Base-by-base conservation (phyloP, 1,140 invertebrate species). In the Ostrea denselamellosa region DNA sequence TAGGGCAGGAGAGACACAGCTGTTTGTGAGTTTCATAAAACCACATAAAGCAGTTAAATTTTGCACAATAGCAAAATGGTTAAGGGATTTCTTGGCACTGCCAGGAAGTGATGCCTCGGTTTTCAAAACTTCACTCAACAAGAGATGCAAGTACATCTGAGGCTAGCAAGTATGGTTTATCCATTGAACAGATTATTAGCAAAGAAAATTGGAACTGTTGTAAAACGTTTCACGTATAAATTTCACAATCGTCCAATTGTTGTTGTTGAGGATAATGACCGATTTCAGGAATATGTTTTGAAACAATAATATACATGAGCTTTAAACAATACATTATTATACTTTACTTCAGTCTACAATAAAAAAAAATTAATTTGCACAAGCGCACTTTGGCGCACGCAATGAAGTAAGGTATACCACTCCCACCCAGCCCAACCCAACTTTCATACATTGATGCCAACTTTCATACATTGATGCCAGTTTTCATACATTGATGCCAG, bases 251-350 rank as follows among this genome's bases (percentile, higher is more conserved):
- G 65, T 19, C 4, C n/a, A 58, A 19, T 83, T 34, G 34, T 25
- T n/a, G n/a, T n/a, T 44, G 22, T 19, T 54, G 52, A 65, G 19
- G 34, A 54, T n/a, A 4, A 19, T 86, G 77, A 54, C 44, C 56
- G 17, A 25, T 65, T 56, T 34, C 34, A 22, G 56, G 56, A 25
- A 51, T 44, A n/a, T 51, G 28, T 44, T 17, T n/a, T 65, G 22
- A 34, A 68, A 28, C 34, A 17, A 58, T 58, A 58, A 86, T 19
- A 10, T 19, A 28, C 65, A 44, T 17, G n/a, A 8, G 58, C 52
- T 85, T 88, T 88, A 86, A 53, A 88, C 86, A 65, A 88, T 88
- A 85, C 88, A 88, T 82, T 86, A 83, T 88, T 88, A 83, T 71
- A 88, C 83, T 71, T 88, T 85, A 88, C 83, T 85, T 85, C 44